Base-by-base conservation (phyloP, 2,888 invertebrate genomes). In the Neoitamus cyanurus region DNA sequence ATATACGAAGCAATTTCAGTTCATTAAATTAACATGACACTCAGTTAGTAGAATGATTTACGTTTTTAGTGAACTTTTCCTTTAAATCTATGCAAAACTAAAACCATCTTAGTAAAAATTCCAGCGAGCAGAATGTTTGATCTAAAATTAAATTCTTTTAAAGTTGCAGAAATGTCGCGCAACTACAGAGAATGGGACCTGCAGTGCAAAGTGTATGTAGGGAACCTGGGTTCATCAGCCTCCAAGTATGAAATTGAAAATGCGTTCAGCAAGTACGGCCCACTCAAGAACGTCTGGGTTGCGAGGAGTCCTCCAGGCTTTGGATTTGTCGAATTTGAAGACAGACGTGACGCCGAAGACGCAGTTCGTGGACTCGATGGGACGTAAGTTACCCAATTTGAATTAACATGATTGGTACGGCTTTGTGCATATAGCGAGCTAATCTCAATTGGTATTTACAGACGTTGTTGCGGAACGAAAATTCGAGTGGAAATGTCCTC, bases 401-500 rank as follows among this genome's bases (percentile, higher is more conserved):
- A n/a, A n/a, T n/a, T n/a, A n/a, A n/a, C n/a, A n/a, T n/a, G n/a
- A n/a, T n/a, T n/a, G n/a, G n/a, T n/a, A n/a, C n/a, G n/a, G n/a
- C n/a, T n/a, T n/a, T n/a, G n/a, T n/a, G n/a, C n/a, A n/a, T n/a
- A n/a, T n/a, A n/a, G n/a, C n/a, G n/a, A n/a, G n/a, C n/a, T n/a
- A n/a, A n/a, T n/a, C n/a, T n/a, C n/a, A n/a, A n/a, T n/a, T n/a
- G n/a, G n/a, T n/a, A n/a, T 34, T 42, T 46, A 7, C 89, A 97
- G 97, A 86, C 95, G 97, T 80, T 96, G 96, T 92, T 97, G 97
- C 92, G 97, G 97, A 7, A 96, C 96, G 34, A 94, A 97, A 88
- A 96, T 97, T 82, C 94, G 97, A 86, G 97, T 97, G 20, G 97
- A 98, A 92, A 97, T 97, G 97, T 97, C 97, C 0, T 97, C 96